phyloP scores from a whole-genome alignment of 2,888 invertebrate genomes.

The Dioctria rufipes region DNA sequence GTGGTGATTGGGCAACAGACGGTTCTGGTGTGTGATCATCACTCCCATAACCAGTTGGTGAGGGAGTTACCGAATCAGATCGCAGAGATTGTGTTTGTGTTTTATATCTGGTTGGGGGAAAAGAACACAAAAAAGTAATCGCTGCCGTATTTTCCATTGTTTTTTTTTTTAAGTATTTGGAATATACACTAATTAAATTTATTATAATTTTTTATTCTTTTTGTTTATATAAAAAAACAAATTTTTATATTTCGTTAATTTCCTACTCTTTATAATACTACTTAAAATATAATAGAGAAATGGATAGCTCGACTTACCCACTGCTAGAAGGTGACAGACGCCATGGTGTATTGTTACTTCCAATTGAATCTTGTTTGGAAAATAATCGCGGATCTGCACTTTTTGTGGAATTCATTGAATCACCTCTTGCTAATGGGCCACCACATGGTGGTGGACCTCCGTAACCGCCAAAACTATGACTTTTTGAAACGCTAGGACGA shows the following conservation, averaged over 20 bases:
- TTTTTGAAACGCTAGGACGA: constrained; percentile 80
- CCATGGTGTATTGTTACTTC: constrained; percentile 68
- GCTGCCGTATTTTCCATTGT: constrained; percentile 50
- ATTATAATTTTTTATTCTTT: neutral
- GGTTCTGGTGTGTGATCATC: constrained; percentile 70
- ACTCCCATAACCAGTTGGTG: constrained; percentile 77
- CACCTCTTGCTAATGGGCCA: constrained; percentile 76
- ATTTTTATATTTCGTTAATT: constrained; percentile 31
- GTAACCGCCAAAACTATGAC: constrained; percentile 92
- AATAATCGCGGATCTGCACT: constrained; percentile 77
- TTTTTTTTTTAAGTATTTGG: constrained; percentile 15
- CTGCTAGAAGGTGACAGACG: constrained; percentile 71
- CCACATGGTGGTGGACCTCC: constrained; percentile 76
- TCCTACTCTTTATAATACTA: neutral
- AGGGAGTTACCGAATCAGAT: constrained; percentile 85
- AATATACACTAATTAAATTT: constrained; percentile 1
- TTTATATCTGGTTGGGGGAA: constrained; percentile 67
- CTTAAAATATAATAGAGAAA: neutral
- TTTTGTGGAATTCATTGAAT: constrained; percentile 78
- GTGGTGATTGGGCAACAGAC: constrained; percentile 65
- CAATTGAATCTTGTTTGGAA: constrained; percentile 78
- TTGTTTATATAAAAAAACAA: constrained; percentile 8
- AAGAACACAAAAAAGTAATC: constrained; percentile 56
- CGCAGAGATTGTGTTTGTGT: constrained; percentile 71
- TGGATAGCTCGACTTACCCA: constrained; percentile 67